Conservation (phyloP, 2,888 invertebrate genomes). For the Oxyteleia sp. region DNA sequence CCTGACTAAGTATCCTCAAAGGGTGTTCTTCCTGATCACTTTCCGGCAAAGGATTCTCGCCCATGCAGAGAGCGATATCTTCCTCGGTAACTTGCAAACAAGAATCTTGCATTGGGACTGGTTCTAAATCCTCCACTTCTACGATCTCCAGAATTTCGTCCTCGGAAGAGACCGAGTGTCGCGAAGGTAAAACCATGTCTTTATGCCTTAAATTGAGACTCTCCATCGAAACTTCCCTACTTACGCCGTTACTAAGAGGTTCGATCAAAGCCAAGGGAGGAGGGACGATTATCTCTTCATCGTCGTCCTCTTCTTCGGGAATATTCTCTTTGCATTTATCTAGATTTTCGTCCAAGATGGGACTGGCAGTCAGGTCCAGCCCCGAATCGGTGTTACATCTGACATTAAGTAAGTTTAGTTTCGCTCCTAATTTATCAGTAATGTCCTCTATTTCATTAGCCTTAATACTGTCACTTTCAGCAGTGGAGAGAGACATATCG, state of each 20-base stretch:
- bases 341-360: slow-evolving; percentile 82
- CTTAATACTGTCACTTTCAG: slow-evolving; percentile 84
- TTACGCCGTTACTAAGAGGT: slow-evolving; percentile 90
- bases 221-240: slow-evolving; percentile 94
- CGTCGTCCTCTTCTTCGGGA: slow-evolving; percentile 90
- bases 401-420: slow-evolving; percentile 84
- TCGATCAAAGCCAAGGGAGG: slow-evolving; percentile 94
- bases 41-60: slow-evolving; percentile 91
- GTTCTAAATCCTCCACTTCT: slow-evolving; percentile 94
- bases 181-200: slow-evolving; percentile 90
- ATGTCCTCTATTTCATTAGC: slow-evolving; percentile 85
- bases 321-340: slow-evolving; percentile 82
- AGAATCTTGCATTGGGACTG: slow-evolving; percentile 95
- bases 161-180: slow-evolving; percentile 89
- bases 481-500: slow-evolving; percentile 86
- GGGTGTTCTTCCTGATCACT: slow-evolving; percentile 95
- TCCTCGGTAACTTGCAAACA: slow-evolving; percentile 97
- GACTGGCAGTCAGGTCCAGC: slow-evolving; percentile 84
- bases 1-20: slow-evolving; percentile 95
- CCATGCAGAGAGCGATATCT: slow-evolving; percentile 96
- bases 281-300: slow-evolving; percentile 94
- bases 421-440: slow-evolving; percentile 85
- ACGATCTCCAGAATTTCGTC: slow-evolving; percentile 94
- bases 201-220: slow-evolving; percentile 93
- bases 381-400: slow-evolving; percentile 86